These are phyloP conservation scores for Camponotus pennsylvanicus DNA, from an alignment of 1,140 invertebrate genomes.

Conservation along the genomic window DNA sequence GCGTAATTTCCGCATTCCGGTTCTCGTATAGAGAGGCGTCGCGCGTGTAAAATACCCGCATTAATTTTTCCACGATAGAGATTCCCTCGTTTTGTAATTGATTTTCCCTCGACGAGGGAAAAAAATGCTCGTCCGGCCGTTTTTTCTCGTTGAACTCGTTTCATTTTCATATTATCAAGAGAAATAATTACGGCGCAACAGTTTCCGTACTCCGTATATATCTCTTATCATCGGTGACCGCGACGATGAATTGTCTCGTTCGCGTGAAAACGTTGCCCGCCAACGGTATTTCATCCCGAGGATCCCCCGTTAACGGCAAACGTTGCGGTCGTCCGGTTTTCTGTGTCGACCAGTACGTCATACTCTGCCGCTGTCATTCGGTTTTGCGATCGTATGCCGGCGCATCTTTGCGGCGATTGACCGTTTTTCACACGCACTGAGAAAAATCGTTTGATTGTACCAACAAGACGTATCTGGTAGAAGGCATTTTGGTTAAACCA, in stretches of 20 bases:
- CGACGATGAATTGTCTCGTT: slow-evolving; percentile 36
- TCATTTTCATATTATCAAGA: neutral
- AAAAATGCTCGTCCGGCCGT: no score
- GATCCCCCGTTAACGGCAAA: slow-evolving; percentile 48
- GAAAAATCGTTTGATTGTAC: neutral
- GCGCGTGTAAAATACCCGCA: neutral
- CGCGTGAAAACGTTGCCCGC: slow-evolving; percentile 26
- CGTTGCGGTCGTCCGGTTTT: slow-evolving; percentile 30
- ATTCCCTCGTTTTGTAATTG: neutral
- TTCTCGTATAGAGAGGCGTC: neutral
- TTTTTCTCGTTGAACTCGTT: neutral
- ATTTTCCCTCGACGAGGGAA: neutral
- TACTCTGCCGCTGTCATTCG: neutral
- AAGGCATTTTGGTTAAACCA: no score
- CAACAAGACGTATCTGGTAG: no score
- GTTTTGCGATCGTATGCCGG: neutral
- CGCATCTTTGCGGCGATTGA: neutral
- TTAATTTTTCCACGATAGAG: slow-evolving; percentile 12
- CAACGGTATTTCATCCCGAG: slow-evolving; percentile 57
- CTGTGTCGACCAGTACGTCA: slow-evolving; percentile 27
- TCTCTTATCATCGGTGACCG: neutral
- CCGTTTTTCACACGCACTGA: neutral
- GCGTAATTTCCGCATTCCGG: slow-evolving; percentile 23
- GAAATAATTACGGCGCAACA: slow-evolving; percentile 7
- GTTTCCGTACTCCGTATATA: neutral